Conservation (phyloP, 1,140 invertebrate species). For the Oscheius sp. region DNA sequence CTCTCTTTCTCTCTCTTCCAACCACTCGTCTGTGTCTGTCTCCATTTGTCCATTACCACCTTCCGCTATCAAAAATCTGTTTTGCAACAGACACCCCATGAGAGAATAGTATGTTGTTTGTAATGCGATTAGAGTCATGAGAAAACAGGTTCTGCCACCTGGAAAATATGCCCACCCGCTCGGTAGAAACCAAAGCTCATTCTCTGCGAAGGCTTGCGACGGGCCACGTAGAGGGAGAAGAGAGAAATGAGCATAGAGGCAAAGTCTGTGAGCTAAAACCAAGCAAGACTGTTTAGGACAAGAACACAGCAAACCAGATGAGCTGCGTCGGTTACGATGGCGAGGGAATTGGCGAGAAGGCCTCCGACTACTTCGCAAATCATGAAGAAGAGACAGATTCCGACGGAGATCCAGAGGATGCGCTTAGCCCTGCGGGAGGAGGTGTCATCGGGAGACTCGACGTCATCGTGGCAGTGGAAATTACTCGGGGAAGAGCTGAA, state of each 20-base stretch:
- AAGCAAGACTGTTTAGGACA: background rate
- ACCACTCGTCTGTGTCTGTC: too few species aligned
- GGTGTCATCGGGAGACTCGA: background rate
- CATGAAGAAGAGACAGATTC: conserved; percentile 56
- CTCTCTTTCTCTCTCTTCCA: too few species aligned
- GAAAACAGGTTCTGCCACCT: background rate
- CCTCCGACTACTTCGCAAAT: conserved; percentile 71
- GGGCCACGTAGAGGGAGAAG: conserved; percentile 85
- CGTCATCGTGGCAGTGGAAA: conserved; percentile 48
- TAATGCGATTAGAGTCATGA: background rate
- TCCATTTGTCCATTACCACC: too few species aligned
- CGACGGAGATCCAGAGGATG: conserved; percentile 56
- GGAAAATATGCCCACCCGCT: conserved; percentile 66
- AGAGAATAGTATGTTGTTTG: background rate
- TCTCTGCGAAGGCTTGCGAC: conserved; percentile 77
- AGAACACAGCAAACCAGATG: conserved; percentile 68
- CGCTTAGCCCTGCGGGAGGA: conserved; percentile 34
- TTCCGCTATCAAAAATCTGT: too few species aligned
- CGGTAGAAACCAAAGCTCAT: conserved; percentile 81
- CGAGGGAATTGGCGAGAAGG: conserved; percentile 82
- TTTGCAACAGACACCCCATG: too few species aligned
- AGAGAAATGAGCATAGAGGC: conserved; percentile 95
- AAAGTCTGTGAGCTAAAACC: conserved; percentile 74
- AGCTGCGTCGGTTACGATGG: conserved; percentile 92
- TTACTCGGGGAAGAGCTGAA: too few species aligned